Conservation (phyloP, 2,113 vertebrate species). For the Pogonocichla stellata region DNA sequence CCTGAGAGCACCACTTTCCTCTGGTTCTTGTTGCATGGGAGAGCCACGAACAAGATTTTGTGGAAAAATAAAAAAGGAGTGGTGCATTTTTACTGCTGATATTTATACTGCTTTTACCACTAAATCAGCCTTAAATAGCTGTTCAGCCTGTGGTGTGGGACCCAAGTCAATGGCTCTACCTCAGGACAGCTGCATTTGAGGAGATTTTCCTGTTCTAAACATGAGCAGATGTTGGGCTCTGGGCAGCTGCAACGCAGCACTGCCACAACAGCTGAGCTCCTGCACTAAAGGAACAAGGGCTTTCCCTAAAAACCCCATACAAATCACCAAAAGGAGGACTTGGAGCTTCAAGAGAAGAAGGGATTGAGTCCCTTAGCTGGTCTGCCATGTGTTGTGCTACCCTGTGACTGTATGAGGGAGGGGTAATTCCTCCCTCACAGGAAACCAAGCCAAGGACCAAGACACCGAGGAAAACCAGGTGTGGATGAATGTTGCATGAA, state of each 20-base stretch:
- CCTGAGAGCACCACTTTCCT: background rate
- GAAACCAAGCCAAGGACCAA: background rate
- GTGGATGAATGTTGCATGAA: background rate
- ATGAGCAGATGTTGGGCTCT: background rate
- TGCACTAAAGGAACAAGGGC: background rate
- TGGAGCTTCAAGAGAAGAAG: background rate
- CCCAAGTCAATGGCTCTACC: background rate
- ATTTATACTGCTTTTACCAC: background rate
- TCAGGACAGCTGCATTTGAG: background rate
- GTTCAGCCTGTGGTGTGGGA: background rate
- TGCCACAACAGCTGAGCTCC: background rate
- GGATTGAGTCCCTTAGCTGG: background rate
- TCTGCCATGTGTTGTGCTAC: background rate
- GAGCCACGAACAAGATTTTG: background rate
- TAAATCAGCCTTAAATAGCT: background rate
- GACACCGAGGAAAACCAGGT: background rate
- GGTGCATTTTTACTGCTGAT: background rate
- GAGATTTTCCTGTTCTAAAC: background rate
- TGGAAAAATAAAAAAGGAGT: background rate
- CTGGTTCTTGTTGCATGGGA: background rate
- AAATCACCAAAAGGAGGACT: background rate
- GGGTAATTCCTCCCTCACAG: fast-evolving
- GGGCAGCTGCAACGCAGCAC: background rate
- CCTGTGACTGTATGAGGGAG: background rate
- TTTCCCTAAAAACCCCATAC: background rate